A percentile compares a stretch with the other conserved stretches of the same genome.
These are phyloP conservation scores for Cyprinodon diabolis DNA, from an alignment of 2,797 vertebrate species.

Conservation along the genomic window DNA sequence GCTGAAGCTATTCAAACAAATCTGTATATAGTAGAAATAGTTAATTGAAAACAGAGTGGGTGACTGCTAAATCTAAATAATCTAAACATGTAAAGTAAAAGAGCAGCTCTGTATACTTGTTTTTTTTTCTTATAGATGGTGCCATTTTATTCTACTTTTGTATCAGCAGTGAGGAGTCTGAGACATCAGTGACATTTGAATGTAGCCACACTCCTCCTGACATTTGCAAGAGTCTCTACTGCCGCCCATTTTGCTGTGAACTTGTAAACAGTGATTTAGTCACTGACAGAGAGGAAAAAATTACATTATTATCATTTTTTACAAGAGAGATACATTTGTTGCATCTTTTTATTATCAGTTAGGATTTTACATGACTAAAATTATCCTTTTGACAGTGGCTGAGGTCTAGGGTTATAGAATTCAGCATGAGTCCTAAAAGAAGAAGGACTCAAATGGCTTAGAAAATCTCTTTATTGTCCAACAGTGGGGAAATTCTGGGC, in stretches of 20 bases:
- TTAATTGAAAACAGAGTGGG: not conserved
- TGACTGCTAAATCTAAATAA: not conserved
- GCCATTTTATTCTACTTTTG: slow-evolving; percentile 48
- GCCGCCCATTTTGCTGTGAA: slow-evolving; percentile 36
- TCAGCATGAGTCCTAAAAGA: slow-evolving; percentile 32
- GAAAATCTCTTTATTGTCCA: too few relatives aligned
- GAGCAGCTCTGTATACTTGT: slow-evolving; percentile 5
- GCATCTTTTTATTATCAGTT: slow-evolving; percentile 1
- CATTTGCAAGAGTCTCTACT: slow-evolving; percentile 52
- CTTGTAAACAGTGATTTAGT: slow-evolving; percentile 46
- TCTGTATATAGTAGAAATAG: not conserved
- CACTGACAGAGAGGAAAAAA: slow-evolving; percentile 26
- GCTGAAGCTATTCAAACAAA: not conserved
- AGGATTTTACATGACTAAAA: slow-evolving; percentile 8
- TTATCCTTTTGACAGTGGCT: not conserved
- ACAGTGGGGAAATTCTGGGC: too few relatives aligned
- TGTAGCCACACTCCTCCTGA: slow-evolving; percentile 53
- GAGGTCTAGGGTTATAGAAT: slow-evolving; percentile 17
- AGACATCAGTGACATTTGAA: slow-evolving; percentile 59
- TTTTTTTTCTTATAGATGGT: slow-evolving; percentile 19
- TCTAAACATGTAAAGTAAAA: not conserved
- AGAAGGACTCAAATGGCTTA: slow-evolving; percentile 19
- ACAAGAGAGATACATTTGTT: slow-evolving; percentile 5
- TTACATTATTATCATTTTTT: not conserved
- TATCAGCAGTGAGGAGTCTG: slow-evolving; percentile 27